Evolutionary conservation across 2,888 invertebrate genomes (phyloP).

Genomic region (Folsomia candida): DNA sequence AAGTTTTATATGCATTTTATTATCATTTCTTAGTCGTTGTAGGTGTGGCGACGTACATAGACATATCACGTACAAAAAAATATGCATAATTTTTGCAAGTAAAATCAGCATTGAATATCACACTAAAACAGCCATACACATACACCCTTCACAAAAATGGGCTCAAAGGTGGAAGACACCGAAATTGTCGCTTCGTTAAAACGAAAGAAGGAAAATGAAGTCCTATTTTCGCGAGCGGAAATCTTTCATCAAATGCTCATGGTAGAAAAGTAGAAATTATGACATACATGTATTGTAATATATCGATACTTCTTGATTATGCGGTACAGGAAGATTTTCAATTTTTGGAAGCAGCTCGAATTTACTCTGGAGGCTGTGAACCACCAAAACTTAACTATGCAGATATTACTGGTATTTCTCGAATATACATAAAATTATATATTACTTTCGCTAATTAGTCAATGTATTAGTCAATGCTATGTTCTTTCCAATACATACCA

Average conservation of each 20-base stretch:
- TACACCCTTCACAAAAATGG: no score
- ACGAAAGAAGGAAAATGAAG: constrained; percentile 16
- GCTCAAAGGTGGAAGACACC: neutral
- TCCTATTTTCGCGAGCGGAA: constrained; percentile 29
- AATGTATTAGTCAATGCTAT: neutral
- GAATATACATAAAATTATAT: neutral
- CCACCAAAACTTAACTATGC: constrained; percentile 33
- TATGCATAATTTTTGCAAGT: no score
- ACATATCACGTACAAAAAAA: no score
- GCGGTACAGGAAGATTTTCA: constrained; percentile 30
- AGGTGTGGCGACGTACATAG: no score
- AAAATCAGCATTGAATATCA: no score
- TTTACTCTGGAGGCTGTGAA: constrained; percentile 41
- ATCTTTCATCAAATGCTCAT: constrained; percentile 45
- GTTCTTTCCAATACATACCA: no score
- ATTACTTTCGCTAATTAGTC: neutral
- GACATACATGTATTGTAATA: constrained; percentile 24
- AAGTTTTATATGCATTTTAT: no score
- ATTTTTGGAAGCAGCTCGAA: constrained; percentile 45
- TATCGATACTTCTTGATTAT: no score
- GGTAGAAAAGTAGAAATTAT: constrained; percentile 43
- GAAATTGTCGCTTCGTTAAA: neutral
- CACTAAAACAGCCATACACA: no score
- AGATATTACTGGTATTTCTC: constrained; percentile 33
- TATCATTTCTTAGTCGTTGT: no score